These are phyloP conservation scores for Hyposmocoma kahamanoa DNA, from an alignment of 1,140 invertebrate species.

Conservation along the genomic window DNA sequence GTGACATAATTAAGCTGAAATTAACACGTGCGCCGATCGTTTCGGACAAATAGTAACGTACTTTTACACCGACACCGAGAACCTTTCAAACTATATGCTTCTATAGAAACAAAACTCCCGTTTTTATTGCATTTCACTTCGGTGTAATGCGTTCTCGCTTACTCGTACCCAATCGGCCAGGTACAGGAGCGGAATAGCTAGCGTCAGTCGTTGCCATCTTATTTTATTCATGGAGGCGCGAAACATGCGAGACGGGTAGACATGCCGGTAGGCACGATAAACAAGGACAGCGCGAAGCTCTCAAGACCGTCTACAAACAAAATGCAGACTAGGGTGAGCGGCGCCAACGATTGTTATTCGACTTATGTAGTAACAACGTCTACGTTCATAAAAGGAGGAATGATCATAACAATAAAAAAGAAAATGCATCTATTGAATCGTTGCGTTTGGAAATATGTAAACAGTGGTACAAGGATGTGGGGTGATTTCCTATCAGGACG, in stretches of 20 bases:
- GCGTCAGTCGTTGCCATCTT: slow-evolving; percentile 44
- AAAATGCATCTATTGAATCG: slow-evolving; percentile 44
- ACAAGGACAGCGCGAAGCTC: slow-evolving; percentile 36
- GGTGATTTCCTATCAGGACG: too few relatives aligned
- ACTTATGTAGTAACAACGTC: slow-evolving; percentile 49
- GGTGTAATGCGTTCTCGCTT: slow-evolving; percentile 36
- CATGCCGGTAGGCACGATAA: slow-evolving; percentile 25
- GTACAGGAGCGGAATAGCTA: slow-evolving; percentile 43
- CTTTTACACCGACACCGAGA: slow-evolving; percentile 34
- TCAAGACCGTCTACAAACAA: slow-evolving; percentile 48
- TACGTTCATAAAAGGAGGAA: slow-evolving; percentile 49
- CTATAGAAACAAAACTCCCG: slow-evolving; percentile 44
- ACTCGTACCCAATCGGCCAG: slow-evolving; percentile 17
- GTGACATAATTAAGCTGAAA: slow-evolving; percentile 52
- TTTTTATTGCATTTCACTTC: slow-evolving; percentile 56
- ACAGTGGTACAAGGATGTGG: slow-evolving; percentile 21
- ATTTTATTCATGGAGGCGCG: slow-evolving; percentile 60
- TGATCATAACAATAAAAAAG: slow-evolving; percentile 50
- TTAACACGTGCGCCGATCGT: slow-evolving; percentile 47
- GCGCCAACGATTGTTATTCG: slow-evolving; percentile 56
- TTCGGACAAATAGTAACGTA: slow-evolving; percentile 44
- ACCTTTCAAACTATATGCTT: slow-evolving; percentile 33
- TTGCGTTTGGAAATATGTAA: slow-evolving; percentile 24
- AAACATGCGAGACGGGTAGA: slow-evolving; percentile 43
- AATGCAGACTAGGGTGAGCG: slow-evolving; percentile 48